A percentile compares a stretch with the other conserved stretches of the same genome.
Evolutionary conservation across 2,888 invertebrate species (phyloP).

Genomic region (Belgica antarctica): DNA sequence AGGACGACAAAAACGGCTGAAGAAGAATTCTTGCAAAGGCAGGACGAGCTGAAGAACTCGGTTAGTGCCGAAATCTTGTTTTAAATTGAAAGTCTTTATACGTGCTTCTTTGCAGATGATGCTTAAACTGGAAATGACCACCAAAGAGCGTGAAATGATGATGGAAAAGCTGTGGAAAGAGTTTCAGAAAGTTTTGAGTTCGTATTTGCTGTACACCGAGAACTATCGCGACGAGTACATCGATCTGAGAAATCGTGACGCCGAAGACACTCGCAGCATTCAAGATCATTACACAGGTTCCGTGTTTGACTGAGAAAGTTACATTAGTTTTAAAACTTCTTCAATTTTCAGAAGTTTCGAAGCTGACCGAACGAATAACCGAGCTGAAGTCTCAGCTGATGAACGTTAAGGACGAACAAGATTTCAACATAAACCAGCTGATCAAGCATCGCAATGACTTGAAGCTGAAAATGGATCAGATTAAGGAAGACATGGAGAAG

Average conservation of each 20-base stretch:
- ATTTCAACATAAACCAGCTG: slow-evolving; percentile 57
- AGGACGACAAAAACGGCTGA: slow-evolving; percentile 52
- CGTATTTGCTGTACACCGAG: slow-evolving; percentile 54
- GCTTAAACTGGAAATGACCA: slow-evolving; percentile 54
- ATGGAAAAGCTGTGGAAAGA: slow-evolving; percentile 57
- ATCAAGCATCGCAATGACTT: slow-evolving; percentile 57
- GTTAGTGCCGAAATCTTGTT: no score
- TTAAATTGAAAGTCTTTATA: slow-evolving; percentile 4
- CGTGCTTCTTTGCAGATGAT: slow-evolving; percentile 50
- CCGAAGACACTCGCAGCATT: slow-evolving; percentile 51
- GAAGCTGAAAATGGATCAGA: slow-evolving; percentile 55
- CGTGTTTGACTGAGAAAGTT: slow-evolving; percentile 44
- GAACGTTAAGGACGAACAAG: slow-evolving; percentile 55
- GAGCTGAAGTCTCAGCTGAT: slow-evolving; percentile 57
- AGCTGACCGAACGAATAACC: slow-evolving; percentile 51
- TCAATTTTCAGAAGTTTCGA: slow-evolving; percentile 50
- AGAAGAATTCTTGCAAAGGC: slow-evolving; percentile 56
- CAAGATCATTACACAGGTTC: slow-evolving; percentile 50
- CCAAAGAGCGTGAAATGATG: slow-evolving; percentile 55
- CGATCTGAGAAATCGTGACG: slow-evolving; percentile 54
- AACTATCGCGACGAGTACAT: slow-evolving; percentile 55
- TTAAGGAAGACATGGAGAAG: slow-evolving; percentile 59
- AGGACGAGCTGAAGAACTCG: slow-evolving; percentile 57
- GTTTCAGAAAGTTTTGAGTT: slow-evolving; percentile 53
- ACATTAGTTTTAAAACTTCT: background rate